phyloP scores from a whole-genome alignment of 1,140 invertebrate genomes.

The Magallana angulata region DNA sequence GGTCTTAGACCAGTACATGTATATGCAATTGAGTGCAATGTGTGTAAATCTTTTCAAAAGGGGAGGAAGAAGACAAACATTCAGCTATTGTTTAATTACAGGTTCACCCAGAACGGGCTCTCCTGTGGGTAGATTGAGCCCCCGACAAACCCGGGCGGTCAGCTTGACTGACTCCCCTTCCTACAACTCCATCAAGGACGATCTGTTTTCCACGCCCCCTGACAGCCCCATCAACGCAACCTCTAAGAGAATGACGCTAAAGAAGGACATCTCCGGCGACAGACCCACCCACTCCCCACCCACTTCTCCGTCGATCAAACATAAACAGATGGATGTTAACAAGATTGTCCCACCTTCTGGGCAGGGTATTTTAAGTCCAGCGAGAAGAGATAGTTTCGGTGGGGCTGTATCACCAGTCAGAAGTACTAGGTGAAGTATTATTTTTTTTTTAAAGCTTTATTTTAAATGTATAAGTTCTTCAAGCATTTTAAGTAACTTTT shows the following conservation, averaged over 20 bases:
- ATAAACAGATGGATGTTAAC: constrained; percentile 39
- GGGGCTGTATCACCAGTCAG: constrained; percentile 63
- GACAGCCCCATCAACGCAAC: constrained; percentile 62
- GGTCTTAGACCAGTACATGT: too few species aligned
- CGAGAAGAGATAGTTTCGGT: constrained; percentile 50
- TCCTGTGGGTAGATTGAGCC: constrained; percentile 58
- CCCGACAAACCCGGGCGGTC: constrained; percentile 37
- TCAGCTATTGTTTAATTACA: constrained; percentile 2
- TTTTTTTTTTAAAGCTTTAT: neutral
- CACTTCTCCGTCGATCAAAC: constrained; percentile 43
- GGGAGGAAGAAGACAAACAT: too few species aligned
- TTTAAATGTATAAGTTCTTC: neutral
- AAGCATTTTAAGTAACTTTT: too few species aligned
- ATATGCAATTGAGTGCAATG: too few species aligned
- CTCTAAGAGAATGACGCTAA: constrained; percentile 60
- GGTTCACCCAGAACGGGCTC: constrained; percentile 68
- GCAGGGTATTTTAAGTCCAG: constrained; percentile 18
- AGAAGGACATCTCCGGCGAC: constrained; percentile 71
- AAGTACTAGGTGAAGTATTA: constrained; percentile 56
- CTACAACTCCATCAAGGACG: constrained; percentile 58
- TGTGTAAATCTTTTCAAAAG: too few species aligned
- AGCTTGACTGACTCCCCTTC: constrained; percentile 58
- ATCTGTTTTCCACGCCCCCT: constrained; percentile 71
- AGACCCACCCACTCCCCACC: constrained; percentile 55
- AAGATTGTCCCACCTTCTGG: constrained; percentile 34